Evolutionary conservation across 2,888 invertebrate genomes (phyloP), one percentile per base, ranked within the genome.

Genomic region (Spilarctia lutea): DNA sequence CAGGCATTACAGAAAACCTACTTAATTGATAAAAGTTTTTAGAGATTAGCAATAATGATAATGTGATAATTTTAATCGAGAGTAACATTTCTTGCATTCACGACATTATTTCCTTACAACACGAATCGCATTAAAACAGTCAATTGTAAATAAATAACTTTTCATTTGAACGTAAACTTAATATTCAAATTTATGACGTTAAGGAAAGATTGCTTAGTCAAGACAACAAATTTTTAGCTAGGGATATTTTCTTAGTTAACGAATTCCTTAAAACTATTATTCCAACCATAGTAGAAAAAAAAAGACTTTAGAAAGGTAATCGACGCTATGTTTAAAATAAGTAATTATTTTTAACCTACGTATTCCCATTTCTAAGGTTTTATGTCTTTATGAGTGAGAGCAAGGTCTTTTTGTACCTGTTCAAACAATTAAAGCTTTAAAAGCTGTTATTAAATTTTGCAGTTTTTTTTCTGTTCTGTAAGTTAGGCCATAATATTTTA

Each of bases 321-420:
- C 13, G 11, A 6, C 16, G 16, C 60, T 13, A 27, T 4, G 6
- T 60, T 60, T 2, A 10, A 60, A 60, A n/a, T 13, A n/a, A 56
- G 2, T n/a, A n/a, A 60, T 18, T n/a, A 60, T 18, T n/a, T 11
- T 56, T 35, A 18, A n/a, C n/a, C 10, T 56, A n/a, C 52, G 24
- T n/a, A n/a, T 65, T 33, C 48, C 70, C 77, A 87, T 86, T 85
- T 85, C 83, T 79, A 67, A 52, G 72, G 75, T 88, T 88, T 87
- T 89, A 77, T 83, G 82, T 78, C 77, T 81, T 77, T 83, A 83
- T 78, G 75, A 77, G 60, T 71, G 4, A 81, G 78, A 81, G 78
- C 78, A 52, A 68, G 76, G 72, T 78, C 75, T 75, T 48, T 77
- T 85, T 82, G 83, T 81, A 82, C 76, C 72, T 81, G 79, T 75